A percentile compares a stretch with the other conserved stretches of the same genome.
phyloP scores from a whole-genome alignment of 2,888 invertebrate genomes.

The Julus scandinavius region DNA sequence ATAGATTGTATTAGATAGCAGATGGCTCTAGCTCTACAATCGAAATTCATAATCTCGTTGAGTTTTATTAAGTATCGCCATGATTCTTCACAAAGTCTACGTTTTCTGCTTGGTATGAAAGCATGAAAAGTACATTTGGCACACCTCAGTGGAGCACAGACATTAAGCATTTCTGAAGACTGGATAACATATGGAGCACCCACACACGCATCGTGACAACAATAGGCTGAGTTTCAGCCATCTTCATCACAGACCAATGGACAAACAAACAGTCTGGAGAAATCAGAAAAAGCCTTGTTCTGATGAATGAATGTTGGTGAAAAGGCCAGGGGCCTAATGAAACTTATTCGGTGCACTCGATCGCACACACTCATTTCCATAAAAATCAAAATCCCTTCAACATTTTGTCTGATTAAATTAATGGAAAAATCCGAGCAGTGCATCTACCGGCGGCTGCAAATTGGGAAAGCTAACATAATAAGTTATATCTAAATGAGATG shows the following conservation, averaged over 20 bases:
- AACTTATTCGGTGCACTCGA: not conserved
- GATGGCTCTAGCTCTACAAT: no score
- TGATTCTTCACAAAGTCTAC: no score
- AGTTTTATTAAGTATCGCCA: no score
- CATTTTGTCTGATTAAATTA: slow-evolving; percentile 34
- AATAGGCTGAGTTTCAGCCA: not conserved
- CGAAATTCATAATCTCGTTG: no score
- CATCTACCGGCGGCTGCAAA: not conserved
- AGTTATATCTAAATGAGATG: not conserved
- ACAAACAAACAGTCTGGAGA: not conserved
- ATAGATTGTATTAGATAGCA: no score
- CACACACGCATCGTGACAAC: not conserved
- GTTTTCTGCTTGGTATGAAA: not conserved
- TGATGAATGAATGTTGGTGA: not conserved
- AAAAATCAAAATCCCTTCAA: slow-evolving; percentile 37
- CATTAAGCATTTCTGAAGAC: not conserved
- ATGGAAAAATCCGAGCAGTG: not conserved
- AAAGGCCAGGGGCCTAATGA: slow-evolving; percentile 7
- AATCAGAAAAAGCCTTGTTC: not conserved
- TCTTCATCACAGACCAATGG: slow-evolving; percentile 7
- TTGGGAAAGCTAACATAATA: not conserved
- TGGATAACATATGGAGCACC: not conserved
- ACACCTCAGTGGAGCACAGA: not conserved
- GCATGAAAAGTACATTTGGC: not conserved
- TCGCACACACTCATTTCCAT: slow-evolving; percentile 40